Conservation (phyloP, 2,888 invertebrate genomes). For the Eutolmus rufibarbis region DNA sequence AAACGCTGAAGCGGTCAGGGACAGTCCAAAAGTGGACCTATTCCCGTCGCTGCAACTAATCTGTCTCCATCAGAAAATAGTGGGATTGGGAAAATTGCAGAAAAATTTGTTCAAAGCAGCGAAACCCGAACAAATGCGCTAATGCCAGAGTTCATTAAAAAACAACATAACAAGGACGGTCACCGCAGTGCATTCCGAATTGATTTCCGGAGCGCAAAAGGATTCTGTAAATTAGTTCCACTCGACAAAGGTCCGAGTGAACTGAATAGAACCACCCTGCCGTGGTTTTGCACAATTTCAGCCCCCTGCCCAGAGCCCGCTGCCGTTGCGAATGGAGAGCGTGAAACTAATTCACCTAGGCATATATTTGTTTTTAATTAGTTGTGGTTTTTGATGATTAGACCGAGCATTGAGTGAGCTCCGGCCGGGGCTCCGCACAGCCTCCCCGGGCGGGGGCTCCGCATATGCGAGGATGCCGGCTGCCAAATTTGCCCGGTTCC, state of each 20-base stretch:
- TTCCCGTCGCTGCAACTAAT: background rate
- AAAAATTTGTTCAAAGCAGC: background rate
- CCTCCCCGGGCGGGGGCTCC: background rate
- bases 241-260: background rate
- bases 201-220: constrained; percentile 10
- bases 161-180: background rate
- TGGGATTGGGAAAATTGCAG: background rate
- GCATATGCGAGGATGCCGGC: background rate
- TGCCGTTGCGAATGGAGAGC: background rate
- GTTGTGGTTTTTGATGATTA: constrained; percentile 46
- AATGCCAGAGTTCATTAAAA: background rate
- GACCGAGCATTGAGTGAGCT: constrained; percentile 1
- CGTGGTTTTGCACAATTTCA: background rate
- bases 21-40: background rate
- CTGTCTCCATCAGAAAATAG: background rate
- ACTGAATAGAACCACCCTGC: background rate
- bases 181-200: constrained; percentile 1
- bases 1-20: background rate
- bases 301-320: too few species aligned
- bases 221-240: constrained; percentile 11
- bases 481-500: constrained; percentile 8
- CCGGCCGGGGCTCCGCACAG: background rate
- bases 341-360: constrained; percentile 34
- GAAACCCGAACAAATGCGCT: background rate
- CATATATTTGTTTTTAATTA: constrained; percentile 45